A percentile compares a stretch with the other conserved stretches of the same genome.
These are phyloP conservation scores for Tanytarsus gracilentus DNA, from an alignment of 2,888 invertebrate genomes.

Conservation along the genomic window DNA sequence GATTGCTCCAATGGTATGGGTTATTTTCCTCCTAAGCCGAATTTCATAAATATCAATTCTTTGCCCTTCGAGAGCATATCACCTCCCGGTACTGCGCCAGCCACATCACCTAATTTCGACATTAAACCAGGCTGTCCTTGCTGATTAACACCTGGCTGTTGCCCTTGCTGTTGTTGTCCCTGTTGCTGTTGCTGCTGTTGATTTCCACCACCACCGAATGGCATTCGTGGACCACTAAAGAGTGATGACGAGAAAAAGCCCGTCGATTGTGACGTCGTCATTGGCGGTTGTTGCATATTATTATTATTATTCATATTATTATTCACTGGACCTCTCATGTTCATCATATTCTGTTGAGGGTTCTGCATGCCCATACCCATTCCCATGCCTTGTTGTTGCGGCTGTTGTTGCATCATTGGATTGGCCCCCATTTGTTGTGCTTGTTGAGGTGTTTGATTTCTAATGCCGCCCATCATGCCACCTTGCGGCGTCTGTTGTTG, in stretches of 20 bases:
- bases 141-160: conserved; percentile 32
- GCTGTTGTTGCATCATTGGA: conserved; percentile 34
- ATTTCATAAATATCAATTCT: conserved; percentile 90
- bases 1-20: conserved; percentile 38
- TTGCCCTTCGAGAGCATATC: conserved; percentile 88
- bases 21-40: conserved; percentile 75
- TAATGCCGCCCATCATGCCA: conserved; percentile 36
- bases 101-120: conserved; percentile 80
- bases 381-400: conserved; percentile 33
- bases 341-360: conserved; percentile 32
- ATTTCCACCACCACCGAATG: conserved; percentile 40
- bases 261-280: conserved; percentile 39
- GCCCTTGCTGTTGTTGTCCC: conserved; percentile 35
- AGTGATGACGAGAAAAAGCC: conserved; percentile 44
- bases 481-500: conserved; percentile 36
- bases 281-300: conserved; percentile 36
- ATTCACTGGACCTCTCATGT: conserved; percentile 37
- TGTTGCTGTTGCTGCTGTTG: conserved; percentile 36
- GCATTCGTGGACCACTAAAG: conserved; percentile 44
- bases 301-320: conserved; percentile 32
- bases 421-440: conserved; percentile 43
- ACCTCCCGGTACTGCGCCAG: conserved; percentile 67
- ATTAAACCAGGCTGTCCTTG: conserved; percentile 62
- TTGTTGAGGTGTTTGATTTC: conserved; percentile 36
- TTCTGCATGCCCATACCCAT: conserved; percentile 32